Base-by-base conservation (phyloP, 2,888 invertebrate species). In the Nysson spinosus region DNA sequence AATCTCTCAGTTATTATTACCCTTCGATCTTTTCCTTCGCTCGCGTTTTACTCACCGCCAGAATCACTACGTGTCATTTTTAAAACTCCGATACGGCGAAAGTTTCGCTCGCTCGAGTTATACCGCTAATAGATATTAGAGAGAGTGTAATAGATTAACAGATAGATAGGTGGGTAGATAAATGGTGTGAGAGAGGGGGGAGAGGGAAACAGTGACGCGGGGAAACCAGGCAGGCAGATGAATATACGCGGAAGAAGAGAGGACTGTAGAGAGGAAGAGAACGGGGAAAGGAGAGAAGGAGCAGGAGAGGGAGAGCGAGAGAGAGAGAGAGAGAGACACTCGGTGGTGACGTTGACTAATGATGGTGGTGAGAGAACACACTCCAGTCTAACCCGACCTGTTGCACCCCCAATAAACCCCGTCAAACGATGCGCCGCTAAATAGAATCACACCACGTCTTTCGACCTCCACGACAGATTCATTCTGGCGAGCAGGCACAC, bases 361-460 rank as follows among this genome's bases (percentile, higher is more conserved):
- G 85, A 87, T 86, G 86, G 85, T 84, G 86, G 85, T 83, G 86
- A 86, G 85, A 86, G 85, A 85, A 85, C 83, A 84, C 80, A 84
- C 86, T 86, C 83, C 81, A 80, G 79, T 83, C 82, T 83, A 84
- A 82, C 83, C 84, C 85, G 81, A 87, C 86, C 87, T 86, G 86
- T 86, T 87, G 86, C 86, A 84, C 85, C 83, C 84, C 83, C 84
- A 83, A 83, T 84, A 83, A 84, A 84, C 81, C 83, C 82, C 81
- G 82, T 82, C 81, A 84, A 84, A 83, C 82, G 81, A 79, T 78
- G 79, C 77, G 74, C 80, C 76, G 78, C 83, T 85, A 85, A 85
- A 85, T 85, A 85, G 85, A 83, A 85, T 83, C 81, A 83, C 77
- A 78, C 68, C 75, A 72, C 77, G 79, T 82, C 80, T 83, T 81